A percentile compares a stretch with the other conserved stretches of the same genome.
Conservation (phyloP, 2,888 invertebrate species). For the Troilus luridus region DNA sequence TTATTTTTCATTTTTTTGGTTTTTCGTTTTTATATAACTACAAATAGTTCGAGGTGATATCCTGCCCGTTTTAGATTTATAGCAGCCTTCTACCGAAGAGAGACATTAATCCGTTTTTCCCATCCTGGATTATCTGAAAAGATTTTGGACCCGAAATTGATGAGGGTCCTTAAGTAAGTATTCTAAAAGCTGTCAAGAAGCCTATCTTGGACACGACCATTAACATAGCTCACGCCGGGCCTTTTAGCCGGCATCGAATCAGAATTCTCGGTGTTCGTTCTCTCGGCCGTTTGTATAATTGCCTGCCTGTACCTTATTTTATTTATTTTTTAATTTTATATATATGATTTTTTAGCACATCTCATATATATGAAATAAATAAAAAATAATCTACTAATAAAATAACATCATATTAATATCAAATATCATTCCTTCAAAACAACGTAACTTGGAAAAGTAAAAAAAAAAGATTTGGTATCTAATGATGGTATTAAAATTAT, state of each 20-base stretch:
- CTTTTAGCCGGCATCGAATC: neutral
- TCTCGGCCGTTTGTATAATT: neutral
- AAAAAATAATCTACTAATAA: too few relatives aligned
- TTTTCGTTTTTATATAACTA: neutral
- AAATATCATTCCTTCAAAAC: too few relatives aligned
- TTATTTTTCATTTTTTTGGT: neutral
- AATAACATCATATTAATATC: too few relatives aligned
- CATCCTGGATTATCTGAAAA: neutral
- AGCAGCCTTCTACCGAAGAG: neutral
- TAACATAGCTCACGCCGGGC: neutral
- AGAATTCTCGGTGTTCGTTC: neutral
- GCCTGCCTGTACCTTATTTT: neutral
- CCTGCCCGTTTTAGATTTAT: neutral
- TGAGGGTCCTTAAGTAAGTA: conserved; percentile 23
- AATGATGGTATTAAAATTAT: too few relatives aligned
- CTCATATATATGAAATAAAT: too few relatives aligned
- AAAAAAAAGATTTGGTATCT: too few relatives aligned
- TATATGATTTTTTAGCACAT: too few relatives aligned
- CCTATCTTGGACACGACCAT: neutral
- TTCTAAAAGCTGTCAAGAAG: neutral
- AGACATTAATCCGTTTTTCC: conserved; percentile 21
- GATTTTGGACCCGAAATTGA: neutral
- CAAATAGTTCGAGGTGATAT: neutral
- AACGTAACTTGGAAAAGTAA: too few relatives aligned
- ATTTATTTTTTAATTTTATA: neutral